Percentiles rank a stretch among this genome's conserved stretches.
These are phyloP conservation scores for Onychostoma macrolepis DNA, from an alignment of 2,113 vertebrate species.

Conservation along the genomic window DNA sequence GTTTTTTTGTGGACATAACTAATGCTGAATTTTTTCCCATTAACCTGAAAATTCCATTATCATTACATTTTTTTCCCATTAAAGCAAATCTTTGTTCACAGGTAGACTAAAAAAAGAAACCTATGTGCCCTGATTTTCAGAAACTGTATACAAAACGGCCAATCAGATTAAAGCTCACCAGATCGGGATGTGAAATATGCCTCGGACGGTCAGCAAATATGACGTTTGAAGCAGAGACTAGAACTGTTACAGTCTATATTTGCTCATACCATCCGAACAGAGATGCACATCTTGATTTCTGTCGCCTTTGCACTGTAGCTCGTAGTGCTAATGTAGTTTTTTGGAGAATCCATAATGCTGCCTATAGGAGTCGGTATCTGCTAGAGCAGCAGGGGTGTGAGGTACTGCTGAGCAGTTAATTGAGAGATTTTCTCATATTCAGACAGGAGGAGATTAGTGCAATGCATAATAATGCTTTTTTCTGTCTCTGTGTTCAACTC, in stretches of 20 bases:
- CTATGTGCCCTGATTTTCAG: not conserved
- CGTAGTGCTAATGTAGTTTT: slow-evolving; percentile 14
- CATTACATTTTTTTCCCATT: not conserved
- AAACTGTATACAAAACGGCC: not conserved
- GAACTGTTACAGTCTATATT: not conserved
- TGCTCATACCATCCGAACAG: not conserved
- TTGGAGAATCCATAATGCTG: slow-evolving; percentile 19
- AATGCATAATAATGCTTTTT: not conserved
- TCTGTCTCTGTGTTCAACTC: not conserved
- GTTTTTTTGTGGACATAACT: not conserved
- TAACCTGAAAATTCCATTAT: not conserved
- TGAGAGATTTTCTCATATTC: slow-evolving; percentile 28
- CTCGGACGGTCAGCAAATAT: not conserved
- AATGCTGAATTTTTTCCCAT: not conserved
- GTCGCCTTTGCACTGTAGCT: not conserved
- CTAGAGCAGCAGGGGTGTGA: slow-evolving; percentile 25
- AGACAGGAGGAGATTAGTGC: slow-evolving; percentile 6
- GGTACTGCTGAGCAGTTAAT: slow-evolving; percentile 28
- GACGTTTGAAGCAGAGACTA: not conserved
- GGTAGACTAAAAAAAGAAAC: not conserved
- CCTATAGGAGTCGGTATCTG: slow-evolving; percentile 21
- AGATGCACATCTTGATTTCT: not conserved
- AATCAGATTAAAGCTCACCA: not conserved
- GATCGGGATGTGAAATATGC: too few species aligned
- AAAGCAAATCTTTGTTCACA: not conserved